phyloP scores from a whole-genome alignment of 2,797 vertebrate genomes.

The Hippoglossus hippoglossus region DNA sequence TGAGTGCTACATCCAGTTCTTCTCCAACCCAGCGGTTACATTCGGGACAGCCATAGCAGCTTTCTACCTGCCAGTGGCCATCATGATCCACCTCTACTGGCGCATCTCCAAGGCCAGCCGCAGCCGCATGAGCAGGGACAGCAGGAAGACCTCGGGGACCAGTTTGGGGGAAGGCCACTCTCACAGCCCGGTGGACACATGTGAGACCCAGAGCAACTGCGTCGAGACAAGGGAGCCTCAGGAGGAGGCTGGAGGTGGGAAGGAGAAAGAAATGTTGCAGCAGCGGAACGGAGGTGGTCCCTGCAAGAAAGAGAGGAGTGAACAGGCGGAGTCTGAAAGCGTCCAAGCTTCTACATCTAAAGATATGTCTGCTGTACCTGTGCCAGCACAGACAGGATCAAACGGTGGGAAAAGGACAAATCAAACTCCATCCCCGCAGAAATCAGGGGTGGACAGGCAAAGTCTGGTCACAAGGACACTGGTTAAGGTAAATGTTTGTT shows the following conservation, averaged over 20 bases:
- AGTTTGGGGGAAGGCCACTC: slow-evolving; percentile 78
- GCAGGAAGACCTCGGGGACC: slow-evolving; percentile 79
- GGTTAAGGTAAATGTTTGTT: slow-evolving; percentile 62
- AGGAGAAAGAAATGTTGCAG: slow-evolving; percentile 83
- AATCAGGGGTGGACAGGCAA: slow-evolving; percentile 87
- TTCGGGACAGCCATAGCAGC: slow-evolving; percentile 96
- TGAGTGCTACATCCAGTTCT: slow-evolving; percentile 95
- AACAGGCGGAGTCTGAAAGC: slow-evolving; percentile 86
- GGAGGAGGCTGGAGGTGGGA: slow-evolving; percentile 49
- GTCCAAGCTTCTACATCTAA: slow-evolving; percentile 76
- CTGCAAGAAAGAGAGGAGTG: slow-evolving; percentile 57
- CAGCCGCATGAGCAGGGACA: slow-evolving; percentile 86
- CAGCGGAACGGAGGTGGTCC: slow-evolving; percentile 61
- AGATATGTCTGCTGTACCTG: slow-evolving; percentile 5
- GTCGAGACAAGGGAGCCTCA: slow-evolving; percentile 59
- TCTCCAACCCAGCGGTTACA: slow-evolving; percentile 94
- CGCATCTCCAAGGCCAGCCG: slow-evolving; percentile 95
- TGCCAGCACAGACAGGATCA: slow-evolving; percentile 12
- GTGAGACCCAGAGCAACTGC: slow-evolving; percentile 82
- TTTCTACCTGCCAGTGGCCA: slow-evolving; percentile 96
- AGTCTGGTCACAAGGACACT: slow-evolving; percentile 81
- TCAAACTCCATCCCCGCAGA: slow-evolving; percentile 71
- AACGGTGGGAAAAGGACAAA: slow-evolving; percentile 41
- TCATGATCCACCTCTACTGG: slow-evolving; percentile 96
- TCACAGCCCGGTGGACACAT: slow-evolving; percentile 85